Percentiles rank a stretch among this genome's conserved stretches.
phyloP scores from a whole-genome alignment of 1,140 invertebrate genomes.

The Homalodisca vitripennis region DNA sequence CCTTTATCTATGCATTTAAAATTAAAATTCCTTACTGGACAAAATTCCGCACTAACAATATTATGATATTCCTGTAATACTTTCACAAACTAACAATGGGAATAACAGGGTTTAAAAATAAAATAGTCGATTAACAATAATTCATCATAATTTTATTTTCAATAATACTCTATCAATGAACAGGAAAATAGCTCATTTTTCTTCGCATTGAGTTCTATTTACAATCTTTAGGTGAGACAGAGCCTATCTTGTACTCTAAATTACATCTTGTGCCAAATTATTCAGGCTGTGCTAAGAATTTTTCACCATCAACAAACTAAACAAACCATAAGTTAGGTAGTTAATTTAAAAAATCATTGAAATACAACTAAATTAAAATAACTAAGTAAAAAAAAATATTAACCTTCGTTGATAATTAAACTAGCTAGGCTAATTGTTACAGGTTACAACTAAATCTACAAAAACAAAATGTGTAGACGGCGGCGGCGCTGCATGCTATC shows the following conservation, averaged over 20 bases:
- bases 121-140: slow-evolving; percentile 16
- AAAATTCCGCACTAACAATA: no score
- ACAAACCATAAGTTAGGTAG: background rate
- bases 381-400: background rate
- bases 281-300: slow-evolving; percentile 23
- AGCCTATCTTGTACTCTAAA: slow-evolving; percentile 27
- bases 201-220: slow-evolving; percentile 22
- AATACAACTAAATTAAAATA: slow-evolving; percentile 13
- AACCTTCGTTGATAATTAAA: slow-evolving; percentile 4
- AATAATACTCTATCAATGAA: slow-evolving; percentile 25
- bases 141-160: slow-evolving; percentile 23
- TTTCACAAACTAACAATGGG: no score
- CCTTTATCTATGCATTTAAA: no score
- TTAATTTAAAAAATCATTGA: background rate
- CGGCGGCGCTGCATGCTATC: background rate
- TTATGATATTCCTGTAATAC: no score
- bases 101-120: background rate
- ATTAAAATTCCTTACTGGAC: no score
- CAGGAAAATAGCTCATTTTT: slow-evolving; percentile 26
- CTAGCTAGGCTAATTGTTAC: slow-evolving; percentile 19
- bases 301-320: slow-evolving; percentile 11
- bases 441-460: slow-evolving; percentile 1
- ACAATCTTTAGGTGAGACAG: slow-evolving; percentile 22
- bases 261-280: slow-evolving; percentile 19
- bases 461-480: slow-evolving; percentile 7